Conservation (phyloP, 2,888 invertebrate genomes). For the Alviniconcha strummeri region DNA sequence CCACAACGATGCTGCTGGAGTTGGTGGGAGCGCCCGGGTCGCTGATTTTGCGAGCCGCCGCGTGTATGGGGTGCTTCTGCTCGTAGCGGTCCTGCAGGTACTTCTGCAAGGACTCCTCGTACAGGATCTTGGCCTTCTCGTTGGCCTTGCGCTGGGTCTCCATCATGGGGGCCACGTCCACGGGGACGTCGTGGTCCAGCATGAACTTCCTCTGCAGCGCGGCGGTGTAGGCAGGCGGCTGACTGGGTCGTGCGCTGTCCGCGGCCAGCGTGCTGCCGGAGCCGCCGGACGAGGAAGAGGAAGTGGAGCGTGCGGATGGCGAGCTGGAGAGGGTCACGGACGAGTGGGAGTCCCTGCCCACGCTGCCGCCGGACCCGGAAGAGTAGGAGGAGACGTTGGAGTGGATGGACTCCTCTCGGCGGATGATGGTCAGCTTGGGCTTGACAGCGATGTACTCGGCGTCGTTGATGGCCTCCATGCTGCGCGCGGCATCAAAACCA, state of each 20-base stretch:
- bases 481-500: constrained; percentile 16
- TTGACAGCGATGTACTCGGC: constrained; percentile 35
- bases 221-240: constrained; percentile 66
- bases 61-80: not conserved
- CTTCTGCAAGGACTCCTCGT: constrained; percentile 64
- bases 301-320: not conserved
- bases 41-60: not conserved
- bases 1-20: not conserved
- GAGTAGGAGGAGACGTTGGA: constrained; percentile 25
- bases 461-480: constrained; percentile 35
- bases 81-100: constrained; percentile 40
- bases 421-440: constrained; percentile 37
- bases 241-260: constrained; percentile 52
- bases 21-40: constrained; percentile 7
- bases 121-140: constrained; percentile 61
- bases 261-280: constrained; percentile 15
- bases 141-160: constrained; percentile 59
- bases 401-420: constrained; percentile 21
- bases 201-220: constrained; percentile 62
- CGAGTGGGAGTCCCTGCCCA: constrained; percentile 22
- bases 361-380: constrained; percentile 2
- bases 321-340: constrained; percentile 31
- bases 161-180: constrained; percentile 42
- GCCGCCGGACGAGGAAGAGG: constrained; percentile 9
- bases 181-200: constrained; percentile 51